Percentiles rank a stretch among this genome's conserved stretches.
Evolutionary conservation across 2,113 vertebrate species (phyloP).

Genomic region (Empidonax traillii): DNA sequence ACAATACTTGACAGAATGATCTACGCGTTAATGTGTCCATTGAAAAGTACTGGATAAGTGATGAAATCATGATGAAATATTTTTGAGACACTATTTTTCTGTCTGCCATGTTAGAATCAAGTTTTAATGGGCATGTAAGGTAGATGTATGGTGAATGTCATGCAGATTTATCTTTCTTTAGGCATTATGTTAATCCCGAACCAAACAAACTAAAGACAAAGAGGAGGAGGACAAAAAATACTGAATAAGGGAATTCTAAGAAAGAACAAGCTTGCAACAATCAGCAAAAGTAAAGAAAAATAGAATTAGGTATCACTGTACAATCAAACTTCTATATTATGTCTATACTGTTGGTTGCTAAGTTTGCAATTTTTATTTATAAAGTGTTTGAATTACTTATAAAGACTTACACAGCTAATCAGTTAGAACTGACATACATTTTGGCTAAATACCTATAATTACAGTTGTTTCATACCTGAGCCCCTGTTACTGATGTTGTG

Average conservation of each 20-base stretch:
- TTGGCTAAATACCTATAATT: constrained; percentile 78
- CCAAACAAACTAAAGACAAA: neutral
- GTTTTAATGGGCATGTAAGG: neutral
- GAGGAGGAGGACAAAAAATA: neutral
- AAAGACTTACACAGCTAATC: constrained; percentile 66
- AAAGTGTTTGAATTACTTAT: constrained; percentile 74
- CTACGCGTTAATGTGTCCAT: neutral
- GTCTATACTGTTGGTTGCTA: constrained; percentile 57
- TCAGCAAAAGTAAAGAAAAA: constrained; percentile 3
- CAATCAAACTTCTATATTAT: neutral
- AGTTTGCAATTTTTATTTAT: constrained; percentile 66
- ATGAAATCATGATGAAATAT: neutral
- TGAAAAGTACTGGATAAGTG: neutral
- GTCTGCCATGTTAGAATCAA: neutral
- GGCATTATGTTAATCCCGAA: neutral
- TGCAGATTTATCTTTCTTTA: neutral
- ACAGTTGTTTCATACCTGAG: constrained; percentile 77
- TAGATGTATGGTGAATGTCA: neutral
- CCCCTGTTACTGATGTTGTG: constrained; percentile 73
- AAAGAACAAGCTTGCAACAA: neutral
- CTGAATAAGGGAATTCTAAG: neutral
- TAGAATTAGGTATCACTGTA: neutral
- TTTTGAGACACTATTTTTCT: neutral
- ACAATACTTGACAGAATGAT: neutral
- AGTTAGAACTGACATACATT: constrained; percentile 73